Base-by-base conservation (phyloP, 2,888 invertebrate genomes). In the Tupiocoris notatus region DNA sequence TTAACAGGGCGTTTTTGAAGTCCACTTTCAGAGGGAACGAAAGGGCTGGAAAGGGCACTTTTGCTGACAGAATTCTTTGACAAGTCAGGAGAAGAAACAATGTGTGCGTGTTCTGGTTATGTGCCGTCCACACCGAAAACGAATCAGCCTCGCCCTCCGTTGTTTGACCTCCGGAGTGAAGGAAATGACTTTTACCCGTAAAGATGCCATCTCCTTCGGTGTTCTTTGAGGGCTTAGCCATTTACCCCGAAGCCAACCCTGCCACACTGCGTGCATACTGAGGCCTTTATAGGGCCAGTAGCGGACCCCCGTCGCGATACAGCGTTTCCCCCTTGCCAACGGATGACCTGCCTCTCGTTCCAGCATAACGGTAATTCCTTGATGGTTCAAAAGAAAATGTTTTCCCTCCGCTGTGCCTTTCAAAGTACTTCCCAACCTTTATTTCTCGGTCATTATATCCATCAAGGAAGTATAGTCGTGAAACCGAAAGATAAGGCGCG, bases 141-240 rank as follows among this genome's bases (percentile, higher is more conserved):
- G 6, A 3, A 39, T 39, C 39, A 39, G 39, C 39, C 6, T 39
- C 39, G 12, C 39, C 39, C 39, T 39, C 39, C 39, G 39, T 39
- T 39, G 39, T 39, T 39, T 39, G 39, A 12, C 12, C 39, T 39
- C 39, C 3, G 39, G 12, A 39, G 25, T 18, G 64, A 39, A 65
- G 65, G 65, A 65, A 65, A 65, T 39, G 65, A 65, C 65, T 65
- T 65, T 65, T 65, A 39, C 65, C 65, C 65, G 39, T 65, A 65
- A 65, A 39, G 39, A n/a, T 24, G 65, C 39, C 65, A 65, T 39
- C 65, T 65, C 65, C 65, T 65, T 65, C 65, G 65, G 65, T 17
- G 20, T 65, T 65, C 39, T 65, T 39, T 65, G 39, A 20, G 39
- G 39, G 65, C 65, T 65, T 39, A 65, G 39, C 65, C 65, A 65